Conservation (phyloP, 2,797 vertebrate species). For the Danio choprae region DNA sequence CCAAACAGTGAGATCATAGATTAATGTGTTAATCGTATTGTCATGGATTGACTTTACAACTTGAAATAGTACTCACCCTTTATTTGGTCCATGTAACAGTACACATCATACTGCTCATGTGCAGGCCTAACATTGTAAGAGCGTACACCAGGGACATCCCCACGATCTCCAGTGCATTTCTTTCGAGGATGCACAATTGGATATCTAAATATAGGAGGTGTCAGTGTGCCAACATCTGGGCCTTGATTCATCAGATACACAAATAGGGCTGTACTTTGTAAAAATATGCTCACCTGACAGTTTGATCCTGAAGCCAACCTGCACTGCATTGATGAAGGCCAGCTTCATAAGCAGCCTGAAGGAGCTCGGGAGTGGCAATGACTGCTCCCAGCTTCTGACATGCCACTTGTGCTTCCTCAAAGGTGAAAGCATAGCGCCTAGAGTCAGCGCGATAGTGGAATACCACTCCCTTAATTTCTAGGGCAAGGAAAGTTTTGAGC, state of each 20-base stretch:
- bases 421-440: conserved; percentile 90
- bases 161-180: conserved; percentile 87
- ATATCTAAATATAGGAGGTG: conserved; percentile 77
- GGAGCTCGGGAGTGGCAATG: conserved; percentile 89
- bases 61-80: conserved; percentile 73
- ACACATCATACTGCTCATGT: conserved; percentile 88
- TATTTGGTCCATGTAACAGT: conserved; percentile 88
- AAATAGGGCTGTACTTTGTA: not conserved
- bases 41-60: not conserved
- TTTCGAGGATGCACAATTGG: conserved; percentile 87
- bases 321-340: conserved; percentile 95
- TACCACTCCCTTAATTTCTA: conserved; percentile 82
- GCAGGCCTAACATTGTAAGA: conserved; percentile 86
- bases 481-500: not conserved
- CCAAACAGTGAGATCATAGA: not conserved
- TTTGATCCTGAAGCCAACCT: conserved; percentile 95
- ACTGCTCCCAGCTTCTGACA: conserved; percentile 87
- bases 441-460: conserved; percentile 94
- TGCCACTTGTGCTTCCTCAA: conserved; percentile 86
- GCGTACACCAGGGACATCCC: conserved; percentile 82
- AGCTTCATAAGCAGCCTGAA: conserved; percentile 91
- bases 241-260: not conserved
- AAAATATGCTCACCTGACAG: conserved; percentile 83
- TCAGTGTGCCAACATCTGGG: not conserved
- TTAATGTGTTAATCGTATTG: not conserved